Evolutionary conservation across 2,888 invertebrate genomes (phyloP), one percentile per base, ranked within the genome.

Genomic region (Ormyrus pomaceus): DNA sequence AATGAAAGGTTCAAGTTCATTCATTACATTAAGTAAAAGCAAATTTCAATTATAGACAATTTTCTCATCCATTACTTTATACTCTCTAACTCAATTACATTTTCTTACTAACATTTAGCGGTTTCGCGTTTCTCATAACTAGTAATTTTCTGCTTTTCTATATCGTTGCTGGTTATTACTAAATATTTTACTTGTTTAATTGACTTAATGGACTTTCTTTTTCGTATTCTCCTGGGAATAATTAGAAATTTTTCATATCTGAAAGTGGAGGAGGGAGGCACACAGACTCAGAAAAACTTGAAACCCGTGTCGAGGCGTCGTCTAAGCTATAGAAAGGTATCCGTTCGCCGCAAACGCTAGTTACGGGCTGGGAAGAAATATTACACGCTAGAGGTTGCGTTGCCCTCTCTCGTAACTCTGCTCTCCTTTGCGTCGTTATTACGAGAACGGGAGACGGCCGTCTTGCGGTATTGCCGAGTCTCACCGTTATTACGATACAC

Each of bases 391-490:
- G 77, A 81, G 71, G 66, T 79, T 79, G 79, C 81, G 75, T 77
- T 69, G 62, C 73, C 50, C 77, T 65, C 56, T 74, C 76, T 81
- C 81, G 79, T 79, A 79, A 81, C 81, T 81, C 79, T 76, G 79
- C 79, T 79, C 79, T 82, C 73, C 70, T 82, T 79, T 51, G 68
- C 71, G 55, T 78, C 79, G 82, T 82, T 82, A 82, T 79, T 82
- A 73, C 79, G 79, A 72, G 62, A 81, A 81, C 70, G 72, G 68
- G 78, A 78, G 79, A 76, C 82, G 78, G 61, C 51, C 74, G 74
- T 58, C 77, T 81, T 78, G 74, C 74, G 77, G 81, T 81, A 74
- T 66, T 51, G 56, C 75, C 5, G 34, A 77, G 73, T 62, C 75
- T 81, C 70, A 68, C 75, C 81, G 78, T 75, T 81, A 81, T 78